These are phyloP conservation scores for Pterostichus niger DNA, from an alignment of 2,888 invertebrate species.

Conservation along the genomic window DNA sequence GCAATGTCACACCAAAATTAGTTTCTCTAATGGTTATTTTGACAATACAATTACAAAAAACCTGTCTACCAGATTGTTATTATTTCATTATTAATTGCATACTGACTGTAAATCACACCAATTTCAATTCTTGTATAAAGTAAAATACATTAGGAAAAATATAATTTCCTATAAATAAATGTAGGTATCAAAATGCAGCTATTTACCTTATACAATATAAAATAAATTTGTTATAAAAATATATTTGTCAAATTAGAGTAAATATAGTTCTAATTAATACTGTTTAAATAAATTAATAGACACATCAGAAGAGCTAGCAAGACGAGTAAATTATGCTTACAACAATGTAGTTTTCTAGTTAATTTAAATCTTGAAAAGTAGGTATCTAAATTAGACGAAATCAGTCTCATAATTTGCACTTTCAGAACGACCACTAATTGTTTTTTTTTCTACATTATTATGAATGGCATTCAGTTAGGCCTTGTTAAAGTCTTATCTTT, in stretches of 20 bases:
- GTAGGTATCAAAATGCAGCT: slow-evolving; percentile 26
- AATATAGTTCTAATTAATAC: slow-evolving; percentile 29
- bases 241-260: slow-evolving; percentile 19
- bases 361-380: slow-evolving; percentile 37
- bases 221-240: slow-evolving; percentile 51
- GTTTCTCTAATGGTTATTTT: slow-evolving; percentile 10
- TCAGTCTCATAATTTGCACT: slow-evolving; percentile 64
- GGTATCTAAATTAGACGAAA: slow-evolving; percentile 62
- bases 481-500: slow-evolving; percentile 62
- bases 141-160: slow-evolving; percentile 40
- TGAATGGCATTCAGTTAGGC: slow-evolving; percentile 62
- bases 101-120: slow-evolving; percentile 46
- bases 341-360: slow-evolving; percentile 37
- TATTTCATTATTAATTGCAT: slow-evolving; percentile 25
- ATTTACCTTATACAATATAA: slow-evolving; percentile 36
- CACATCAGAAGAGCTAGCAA: slow-evolving; percentile 31
- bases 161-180: slow-evolving; percentile 40
- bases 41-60: slow-evolving; percentile 11
- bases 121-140: slow-evolving; percentile 33
- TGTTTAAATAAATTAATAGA: slow-evolving; percentile 10
- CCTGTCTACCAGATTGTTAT: slow-evolving; percentile 13
- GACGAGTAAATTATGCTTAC: slow-evolving; percentile 26
- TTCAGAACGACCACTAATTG: slow-evolving; percentile 61
- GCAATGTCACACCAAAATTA: slow-evolving; percentile 9
- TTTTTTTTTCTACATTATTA: slow-evolving; percentile 49